Evolutionary conservation across 37 sponge, comb jelly and placozoan genomes (phyloP).

Genomic region (Theonella swinhoei): DNA sequence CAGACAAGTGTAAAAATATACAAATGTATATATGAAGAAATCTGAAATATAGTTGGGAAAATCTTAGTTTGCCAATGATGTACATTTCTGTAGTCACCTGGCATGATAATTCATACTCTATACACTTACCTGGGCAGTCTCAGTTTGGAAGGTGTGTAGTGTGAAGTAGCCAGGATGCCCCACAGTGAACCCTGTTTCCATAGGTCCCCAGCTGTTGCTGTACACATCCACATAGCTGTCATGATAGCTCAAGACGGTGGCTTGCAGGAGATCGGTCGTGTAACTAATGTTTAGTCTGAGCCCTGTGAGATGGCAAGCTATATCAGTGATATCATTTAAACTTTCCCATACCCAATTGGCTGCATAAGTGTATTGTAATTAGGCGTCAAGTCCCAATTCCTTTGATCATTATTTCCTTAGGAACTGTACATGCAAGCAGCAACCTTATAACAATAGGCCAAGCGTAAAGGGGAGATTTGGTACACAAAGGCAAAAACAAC

Average conservation of each 20-base stretch:
- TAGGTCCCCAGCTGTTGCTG: constrained; percentile 96
- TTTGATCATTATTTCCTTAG: too few relatives aligned
- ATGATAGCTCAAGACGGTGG: constrained; percentile 62
- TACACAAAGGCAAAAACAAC: too few relatives aligned
- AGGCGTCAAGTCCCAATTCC: too few relatives aligned
- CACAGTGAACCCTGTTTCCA: constrained; percentile 85
- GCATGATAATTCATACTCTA: too few relatives aligned
- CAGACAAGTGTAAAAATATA: neutral
- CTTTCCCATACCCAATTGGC: neutral
- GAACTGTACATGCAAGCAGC: too few relatives aligned
- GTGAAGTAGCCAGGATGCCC: constrained; percentile 82
- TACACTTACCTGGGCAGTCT: constrained; percentile 43
- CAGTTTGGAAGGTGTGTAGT: constrained; percentile 54
- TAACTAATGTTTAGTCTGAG: constrained; percentile 2
- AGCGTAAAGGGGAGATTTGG: too few relatives aligned
- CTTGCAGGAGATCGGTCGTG: constrained; percentile 82
- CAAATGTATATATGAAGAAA: too few relatives aligned
- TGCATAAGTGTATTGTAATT: too few relatives aligned
- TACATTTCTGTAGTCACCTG: too few relatives aligned
- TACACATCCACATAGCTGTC: constrained; percentile 83
- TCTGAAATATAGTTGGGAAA: neutral
- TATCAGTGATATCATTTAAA: too few relatives aligned
- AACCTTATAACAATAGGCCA: too few relatives aligned
- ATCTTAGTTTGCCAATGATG: too few relatives aligned
- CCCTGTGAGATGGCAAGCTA: neutral